phyloP scores from a whole-genome alignment of 2,888 invertebrate species.

The Ichneumon xanthorius region DNA sequence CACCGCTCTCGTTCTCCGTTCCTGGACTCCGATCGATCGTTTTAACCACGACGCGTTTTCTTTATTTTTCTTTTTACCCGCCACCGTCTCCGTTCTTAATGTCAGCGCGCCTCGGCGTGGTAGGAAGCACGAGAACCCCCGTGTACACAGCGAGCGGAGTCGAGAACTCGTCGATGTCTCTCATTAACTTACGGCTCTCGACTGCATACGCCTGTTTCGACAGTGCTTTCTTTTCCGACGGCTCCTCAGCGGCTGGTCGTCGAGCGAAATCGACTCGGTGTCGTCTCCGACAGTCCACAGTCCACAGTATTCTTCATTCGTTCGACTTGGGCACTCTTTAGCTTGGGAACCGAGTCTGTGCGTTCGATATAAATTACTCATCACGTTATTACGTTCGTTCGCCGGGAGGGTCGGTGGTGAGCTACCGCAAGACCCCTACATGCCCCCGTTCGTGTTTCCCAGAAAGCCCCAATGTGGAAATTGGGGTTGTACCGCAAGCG shows the following conservation, averaged over 20 bases:
- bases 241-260: not conserved
- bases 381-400: slow-evolving; percentile 22
- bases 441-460: not conserved
- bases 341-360: not conserved
- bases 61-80: slow-evolving; percentile 28
- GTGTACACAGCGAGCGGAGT: not conserved
- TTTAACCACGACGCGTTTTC: slow-evolving; percentile 22
- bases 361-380: slow-evolving; percentile 28
- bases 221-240: not conserved
- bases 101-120: slow-evolving; percentile 49
- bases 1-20: not conserved
- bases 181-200: slow-evolving; percentile 60
- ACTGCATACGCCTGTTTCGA: slow-evolving; percentile 33
- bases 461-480: not conserved
- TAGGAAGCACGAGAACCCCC: slow-evolving; percentile 36
- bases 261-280: slow-evolving; percentile 3
- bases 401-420: not conserved
- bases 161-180: slow-evolving; percentile 42
- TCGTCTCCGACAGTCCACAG: not conserved
- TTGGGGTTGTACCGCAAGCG: not conserved
- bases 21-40: slow-evolving; percentile 41
- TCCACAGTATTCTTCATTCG: slow-evolving; percentile 14
- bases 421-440: not conserved
- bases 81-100: slow-evolving; percentile 48
- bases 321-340: slow-evolving; percentile 3